These are phyloP conservation scores for Taeniopygia guttata DNA, from an alignment of 2,797 vertebrate species.

Conservation along the genomic window DNA sequence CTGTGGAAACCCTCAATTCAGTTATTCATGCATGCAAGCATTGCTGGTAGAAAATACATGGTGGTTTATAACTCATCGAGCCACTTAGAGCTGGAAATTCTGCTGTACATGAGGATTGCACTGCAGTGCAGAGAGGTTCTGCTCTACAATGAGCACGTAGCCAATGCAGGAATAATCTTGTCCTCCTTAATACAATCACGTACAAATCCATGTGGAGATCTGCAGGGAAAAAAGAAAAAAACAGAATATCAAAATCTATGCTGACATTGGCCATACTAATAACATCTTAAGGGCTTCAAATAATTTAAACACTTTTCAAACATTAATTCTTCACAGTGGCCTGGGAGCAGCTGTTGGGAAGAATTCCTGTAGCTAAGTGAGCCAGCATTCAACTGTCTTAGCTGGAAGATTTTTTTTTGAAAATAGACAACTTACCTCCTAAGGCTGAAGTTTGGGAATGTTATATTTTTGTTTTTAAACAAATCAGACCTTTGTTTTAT, in stretches of 20 bases:
- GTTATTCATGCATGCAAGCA: neutral
- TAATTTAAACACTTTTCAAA: neutral
- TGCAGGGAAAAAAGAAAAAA: slow-evolving; percentile 46
- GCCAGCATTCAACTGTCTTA: neutral
- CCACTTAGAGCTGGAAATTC: neutral
- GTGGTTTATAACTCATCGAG: neutral
- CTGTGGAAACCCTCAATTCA: neutral
- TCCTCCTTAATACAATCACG: neutral
- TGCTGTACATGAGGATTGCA: neutral
- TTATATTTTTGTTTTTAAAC: neutral
- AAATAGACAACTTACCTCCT: neutral
- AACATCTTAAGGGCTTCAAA: neutral
- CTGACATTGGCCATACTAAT: neutral
- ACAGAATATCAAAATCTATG: neutral
- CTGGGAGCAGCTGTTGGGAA: neutral
- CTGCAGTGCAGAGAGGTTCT: neutral
- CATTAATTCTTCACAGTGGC: neutral
- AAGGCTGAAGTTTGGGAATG: neutral
- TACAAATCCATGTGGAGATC: neutral
- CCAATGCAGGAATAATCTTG: neutral
- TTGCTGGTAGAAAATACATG: neutral
- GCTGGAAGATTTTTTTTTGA: neutral
- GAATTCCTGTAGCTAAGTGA: neutral
- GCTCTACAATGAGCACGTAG: neutral
- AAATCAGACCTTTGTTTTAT: neutral